A percentile compares a stretch with the other conserved stretches of the same genome.
These are phyloP conservation scores for Grus americana DNA, from an alignment of 2,113 vertebrate genomes.

Conservation along the genomic window DNA sequence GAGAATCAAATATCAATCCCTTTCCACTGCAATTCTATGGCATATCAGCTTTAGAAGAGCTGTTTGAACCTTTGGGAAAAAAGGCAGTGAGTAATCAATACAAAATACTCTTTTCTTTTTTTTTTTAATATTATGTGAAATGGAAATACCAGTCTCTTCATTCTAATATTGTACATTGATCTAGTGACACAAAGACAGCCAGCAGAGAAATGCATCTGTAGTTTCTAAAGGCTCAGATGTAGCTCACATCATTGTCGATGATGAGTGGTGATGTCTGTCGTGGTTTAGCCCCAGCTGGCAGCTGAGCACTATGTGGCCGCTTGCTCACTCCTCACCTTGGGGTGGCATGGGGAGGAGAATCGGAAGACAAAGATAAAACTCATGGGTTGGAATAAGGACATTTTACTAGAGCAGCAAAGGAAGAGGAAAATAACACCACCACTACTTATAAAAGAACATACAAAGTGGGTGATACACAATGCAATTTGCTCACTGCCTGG, in stretches of 20 bases:
- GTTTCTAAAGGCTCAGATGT: background rate
- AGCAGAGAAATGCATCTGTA: background rate
- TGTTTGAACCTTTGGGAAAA: background rate
- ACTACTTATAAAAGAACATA: too few species aligned
- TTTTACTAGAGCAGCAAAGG: too few species aligned
- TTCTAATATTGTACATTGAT: background rate
- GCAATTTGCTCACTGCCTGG: too few species aligned
- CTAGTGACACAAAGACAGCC: background rate
- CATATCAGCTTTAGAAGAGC: background rate
- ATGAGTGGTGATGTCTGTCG: background rate
- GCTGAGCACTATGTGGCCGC: too few species aligned
- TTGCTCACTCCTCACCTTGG: too few species aligned
- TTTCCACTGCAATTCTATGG: background rate
- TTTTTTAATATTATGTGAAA: background rate
- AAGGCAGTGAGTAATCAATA: background rate
- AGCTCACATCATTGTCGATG: background rate
- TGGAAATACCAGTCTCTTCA: background rate
- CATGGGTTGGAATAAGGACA: too few species aligned
- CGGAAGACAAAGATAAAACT: too few species aligned
- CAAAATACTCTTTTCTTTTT: background rate
- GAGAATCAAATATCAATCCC: background rate
- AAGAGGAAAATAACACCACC: too few species aligned
- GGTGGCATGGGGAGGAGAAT: too few species aligned
- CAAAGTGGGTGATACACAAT: too few species aligned
- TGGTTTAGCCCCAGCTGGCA: too few species aligned